Evolutionary conservation across 2,888 invertebrate species (phyloP), one percentile per base, ranked within the genome.

Genomic region (Drosophila nr. medialis): DNA sequence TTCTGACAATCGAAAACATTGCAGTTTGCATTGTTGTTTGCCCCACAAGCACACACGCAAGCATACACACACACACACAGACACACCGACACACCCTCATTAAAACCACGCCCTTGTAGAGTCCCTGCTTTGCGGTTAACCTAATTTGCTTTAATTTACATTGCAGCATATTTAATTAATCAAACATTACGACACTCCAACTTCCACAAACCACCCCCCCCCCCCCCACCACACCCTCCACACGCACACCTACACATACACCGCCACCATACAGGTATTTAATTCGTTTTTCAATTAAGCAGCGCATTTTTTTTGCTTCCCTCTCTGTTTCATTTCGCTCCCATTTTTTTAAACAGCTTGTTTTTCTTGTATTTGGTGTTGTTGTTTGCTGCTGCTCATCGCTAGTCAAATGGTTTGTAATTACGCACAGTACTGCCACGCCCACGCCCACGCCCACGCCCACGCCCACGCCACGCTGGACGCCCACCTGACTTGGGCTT

Each of bases 101-200:
- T 34, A 6, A 27, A 59, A 2, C 4, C 24, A 8, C n/a, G 21
- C 50, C 27, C 24, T 5, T 18, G 50, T 29, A 36, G 15, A 4
- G 21, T 2, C 21, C 38, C 58, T 55, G 27, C 36, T 60, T 56
- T 66, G 90, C 72, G 87, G 84, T 77, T 84, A 86, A 89, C 84
- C 90, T 90, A 89, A 90, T 90, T 89, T 86, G 77, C 77, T 86
- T 86, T 86, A 86, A 86, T 86, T 86, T 89, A 90, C 90, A 80
- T 77, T 77, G 75, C 74, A 86, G 73, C 81, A 86, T 86, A 90
- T 90, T 90, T 89, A 79, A 90, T 86, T 75, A 75, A 71, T 65
- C 81, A 86, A 89, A 83, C 79, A 72, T 65, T 64, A 51, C 80
- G 48, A 59, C 56, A 54, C 66, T n/a, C 59, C 30, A 48, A 36